phyloP scores from a whole-genome alignment of 2,888 invertebrate species.

The Cepaea hortensis region DNA sequence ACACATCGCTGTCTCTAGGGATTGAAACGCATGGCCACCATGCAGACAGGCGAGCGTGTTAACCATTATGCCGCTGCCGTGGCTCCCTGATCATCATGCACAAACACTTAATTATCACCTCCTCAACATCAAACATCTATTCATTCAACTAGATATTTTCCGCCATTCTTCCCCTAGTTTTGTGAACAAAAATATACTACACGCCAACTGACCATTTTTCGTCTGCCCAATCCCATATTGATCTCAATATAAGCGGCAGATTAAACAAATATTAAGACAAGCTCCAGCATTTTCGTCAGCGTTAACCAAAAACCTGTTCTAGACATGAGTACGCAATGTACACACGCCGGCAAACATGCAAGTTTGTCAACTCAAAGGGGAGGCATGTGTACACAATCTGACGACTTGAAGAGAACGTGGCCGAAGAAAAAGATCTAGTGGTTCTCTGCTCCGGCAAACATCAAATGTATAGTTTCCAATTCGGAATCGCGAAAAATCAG shows the following conservation, averaged over 20 bases:
- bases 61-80: no score
- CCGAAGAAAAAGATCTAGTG: background rate
- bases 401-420: background rate
- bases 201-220: background rate
- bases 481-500: background rate
- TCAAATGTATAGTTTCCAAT: background rate
- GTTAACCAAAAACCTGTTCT: background rate
- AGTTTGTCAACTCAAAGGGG: background rate
- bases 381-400: background rate
- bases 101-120: no score
- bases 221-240: background rate
- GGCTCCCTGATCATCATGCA: no score
- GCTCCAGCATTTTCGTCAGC: background rate
- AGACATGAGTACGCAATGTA: background rate
- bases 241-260: background rate
- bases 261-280: constrained; percentile 8
- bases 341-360: background rate
- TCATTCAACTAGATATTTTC: no score
- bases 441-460: background rate
- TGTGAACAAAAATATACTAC: background rate
- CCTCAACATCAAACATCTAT: no score
- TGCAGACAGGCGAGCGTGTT: no score
- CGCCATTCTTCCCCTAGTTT: no score
- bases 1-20: background rate
- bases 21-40: no score